A percentile compares a stretch with the other conserved stretches of the same genome.
These are phyloP conservation scores for pig (Sus scrofa) DNA, from an alignment of 2,113 vertebrate genomes.

Conservation along the genomic window DNA sequence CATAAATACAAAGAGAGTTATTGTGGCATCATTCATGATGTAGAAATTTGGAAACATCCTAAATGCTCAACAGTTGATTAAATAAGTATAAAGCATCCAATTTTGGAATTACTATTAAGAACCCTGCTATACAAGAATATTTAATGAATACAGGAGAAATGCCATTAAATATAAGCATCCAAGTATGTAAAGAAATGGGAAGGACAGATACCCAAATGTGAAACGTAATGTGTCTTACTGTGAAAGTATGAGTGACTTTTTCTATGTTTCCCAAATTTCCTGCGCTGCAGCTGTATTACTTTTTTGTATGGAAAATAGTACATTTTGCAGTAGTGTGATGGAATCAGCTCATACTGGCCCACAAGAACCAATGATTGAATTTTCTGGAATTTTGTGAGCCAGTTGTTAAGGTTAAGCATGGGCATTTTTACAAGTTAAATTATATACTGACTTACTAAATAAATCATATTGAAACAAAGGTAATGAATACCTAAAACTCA, in stretches of 20 bases:
- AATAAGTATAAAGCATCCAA: constrained; percentile 18
- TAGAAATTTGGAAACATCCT: not conserved
- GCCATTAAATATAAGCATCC: not conserved
- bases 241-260: not conserved
- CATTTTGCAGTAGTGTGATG: not conserved
- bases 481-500: not conserved
- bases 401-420: not conserved
- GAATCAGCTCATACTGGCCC: not conserved
- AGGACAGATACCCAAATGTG: not conserved
- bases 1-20: not conserved
- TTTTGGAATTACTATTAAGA: not conserved
- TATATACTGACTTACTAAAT: not conserved
- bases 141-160: not conserved
- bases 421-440: not conserved
- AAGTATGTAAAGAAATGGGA: not conserved
- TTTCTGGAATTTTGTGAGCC: constrained; percentile 8
- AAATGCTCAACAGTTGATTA: not conserved
- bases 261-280: not conserved
- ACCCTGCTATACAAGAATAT: not conserved
- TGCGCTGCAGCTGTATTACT: not conserved
- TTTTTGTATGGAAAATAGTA: not conserved
- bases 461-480: not conserved
- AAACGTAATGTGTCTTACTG: not conserved
- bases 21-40: not conserved
- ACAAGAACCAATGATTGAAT: not conserved